These are phyloP conservation scores for Umimayanthus chanpuru DNA, from an alignment of 92 coral and sea anemone species.

Conservation along the genomic window DNA sequence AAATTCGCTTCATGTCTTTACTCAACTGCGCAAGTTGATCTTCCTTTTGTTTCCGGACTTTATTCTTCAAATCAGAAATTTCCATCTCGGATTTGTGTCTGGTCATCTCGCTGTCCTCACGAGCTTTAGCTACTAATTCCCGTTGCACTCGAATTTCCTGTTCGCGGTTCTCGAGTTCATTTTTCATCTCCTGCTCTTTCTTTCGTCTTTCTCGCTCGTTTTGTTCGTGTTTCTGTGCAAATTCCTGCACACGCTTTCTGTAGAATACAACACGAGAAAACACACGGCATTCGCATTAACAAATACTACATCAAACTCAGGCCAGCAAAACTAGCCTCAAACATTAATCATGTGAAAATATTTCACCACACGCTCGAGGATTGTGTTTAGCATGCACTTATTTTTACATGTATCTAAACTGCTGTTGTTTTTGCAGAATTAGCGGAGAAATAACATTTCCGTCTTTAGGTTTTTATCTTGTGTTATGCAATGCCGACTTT, in stretches of 20 bases:
- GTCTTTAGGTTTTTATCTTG: too few relatives aligned
- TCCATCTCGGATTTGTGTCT: conserved; percentile 83
- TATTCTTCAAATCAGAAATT: conserved; percentile 73
- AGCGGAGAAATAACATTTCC: too few relatives aligned
- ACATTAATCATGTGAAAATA: not conserved
- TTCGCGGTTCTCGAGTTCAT: conserved; percentile 78
- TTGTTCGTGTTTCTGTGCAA: conserved; percentile 79
- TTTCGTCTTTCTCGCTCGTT: conserved; percentile 74
- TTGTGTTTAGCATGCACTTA: not conserved
- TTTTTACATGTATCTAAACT: not conserved
- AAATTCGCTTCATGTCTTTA: conserved; percentile 77
- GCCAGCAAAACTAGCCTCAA: not conserved
- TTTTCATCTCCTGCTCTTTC: conserved; percentile 77
- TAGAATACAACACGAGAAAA: conserved; percentile 20
- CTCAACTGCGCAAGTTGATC: conserved; percentile 73
- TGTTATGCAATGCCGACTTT: too few relatives aligned
- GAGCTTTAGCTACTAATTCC: conserved; percentile 78
- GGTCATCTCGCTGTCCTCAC: conserved; percentile 69
- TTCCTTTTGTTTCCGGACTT: conserved; percentile 83
- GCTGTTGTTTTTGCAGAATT: too few relatives aligned
- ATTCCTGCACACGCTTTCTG: conserved; percentile 83
- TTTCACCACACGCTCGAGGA: not conserved
- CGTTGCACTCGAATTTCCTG: conserved; percentile 71
- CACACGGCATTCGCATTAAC: not conserved
- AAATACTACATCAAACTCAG: not conserved